These are phyloP conservation scores for Tholera decimalis DNA, from an alignment of 2,888 invertebrate species.

Conservation along the genomic window DNA sequence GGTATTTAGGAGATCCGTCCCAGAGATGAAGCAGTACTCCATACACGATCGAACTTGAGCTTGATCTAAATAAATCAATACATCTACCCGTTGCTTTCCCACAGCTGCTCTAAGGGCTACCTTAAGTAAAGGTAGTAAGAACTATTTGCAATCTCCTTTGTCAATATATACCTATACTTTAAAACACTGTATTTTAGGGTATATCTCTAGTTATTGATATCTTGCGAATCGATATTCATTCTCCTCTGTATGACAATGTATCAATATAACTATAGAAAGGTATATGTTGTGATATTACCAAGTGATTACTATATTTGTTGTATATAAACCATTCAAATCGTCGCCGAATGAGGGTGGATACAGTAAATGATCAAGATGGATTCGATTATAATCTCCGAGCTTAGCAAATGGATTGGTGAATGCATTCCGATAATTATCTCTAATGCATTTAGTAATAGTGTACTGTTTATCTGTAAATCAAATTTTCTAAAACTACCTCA, in stretches of 20 bases:
- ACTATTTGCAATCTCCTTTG: too few relatives aligned
- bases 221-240: background rate
- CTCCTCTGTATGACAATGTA: background rate
- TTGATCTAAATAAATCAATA: too few relatives aligned
- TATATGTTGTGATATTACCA: constrained; percentile 3
- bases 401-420: constrained; percentile 45
- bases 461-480: background rate
- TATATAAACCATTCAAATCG: constrained; percentile 2
- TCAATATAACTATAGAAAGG: background rate
- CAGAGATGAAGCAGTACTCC: too few relatives aligned
- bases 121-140: too few relatives aligned
- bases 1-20: too few relatives aligned
- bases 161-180: too few relatives aligned
- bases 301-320: background rate
- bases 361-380: constrained; percentile 44
- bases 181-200: too few relatives aligned
- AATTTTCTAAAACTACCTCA: background rate
- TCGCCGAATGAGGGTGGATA: constrained; percentile 13
- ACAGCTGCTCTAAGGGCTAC: too few relatives aligned
- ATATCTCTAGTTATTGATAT: too few relatives aligned
- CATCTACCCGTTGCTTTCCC: too few relatives aligned
- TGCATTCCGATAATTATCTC: constrained; percentile 15
- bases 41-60: too few relatives aligned
- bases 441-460: background rate
- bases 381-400: constrained; percentile 36